Conservation (phyloP, 2,888 invertebrate genomes). For the Matsumyia berberina region DNA sequence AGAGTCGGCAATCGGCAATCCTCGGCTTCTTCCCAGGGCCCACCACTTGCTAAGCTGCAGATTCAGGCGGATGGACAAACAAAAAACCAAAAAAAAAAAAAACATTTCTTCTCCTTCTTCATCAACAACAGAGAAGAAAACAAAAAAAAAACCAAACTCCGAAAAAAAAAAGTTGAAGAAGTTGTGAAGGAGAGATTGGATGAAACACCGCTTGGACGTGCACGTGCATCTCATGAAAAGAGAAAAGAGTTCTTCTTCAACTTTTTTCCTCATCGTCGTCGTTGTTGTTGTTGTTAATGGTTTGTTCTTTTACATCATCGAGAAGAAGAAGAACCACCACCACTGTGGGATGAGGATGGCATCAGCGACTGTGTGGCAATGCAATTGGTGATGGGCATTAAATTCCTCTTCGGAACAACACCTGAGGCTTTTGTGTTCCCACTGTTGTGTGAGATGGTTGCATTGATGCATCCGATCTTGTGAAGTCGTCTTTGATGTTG, state of each 20-base stretch:
- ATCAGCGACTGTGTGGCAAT: slow-evolving; percentile 72
- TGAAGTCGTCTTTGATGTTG: slow-evolving; percentile 67
- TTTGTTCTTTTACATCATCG: slow-evolving; percentile 72
- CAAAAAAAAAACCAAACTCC: slow-evolving; percentile 49
- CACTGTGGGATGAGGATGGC: slow-evolving; percentile 52
- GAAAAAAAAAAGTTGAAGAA: slow-evolving; percentile 15
- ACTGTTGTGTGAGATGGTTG: slow-evolving; percentile 69
- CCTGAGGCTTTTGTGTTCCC: slow-evolving; percentile 73
- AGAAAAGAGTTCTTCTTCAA: slow-evolving; percentile 15
- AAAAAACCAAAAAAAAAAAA: slow-evolving; percentile 53
- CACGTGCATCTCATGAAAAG: slow-evolving; percentile 76
- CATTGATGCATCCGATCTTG: slow-evolving; percentile 67
- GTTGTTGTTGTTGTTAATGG: slow-evolving; percentile 64
- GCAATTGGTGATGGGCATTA: slow-evolving; percentile 76
- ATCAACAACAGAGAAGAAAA: slow-evolving; percentile 45
- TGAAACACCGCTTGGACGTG: slow-evolving; percentile 74
- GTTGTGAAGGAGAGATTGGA: slow-evolving; percentile 68
- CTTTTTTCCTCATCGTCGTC: slow-evolving; percentile 5
- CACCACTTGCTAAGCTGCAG: slow-evolving; percentile 69
- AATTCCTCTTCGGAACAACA: slow-evolving; percentile 76
- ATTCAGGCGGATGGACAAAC: slow-evolving; percentile 73
- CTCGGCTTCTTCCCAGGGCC: slow-evolving; percentile 70
- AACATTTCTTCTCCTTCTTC: slow-evolving; percentile 42
- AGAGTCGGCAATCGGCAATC: slow-evolving; percentile 40
- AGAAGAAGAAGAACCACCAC: slow-evolving; percentile 32